phyloP scores from a whole-genome alignment of 2,888 invertebrate genomes.

The Lasioglossum calceatum region DNA sequence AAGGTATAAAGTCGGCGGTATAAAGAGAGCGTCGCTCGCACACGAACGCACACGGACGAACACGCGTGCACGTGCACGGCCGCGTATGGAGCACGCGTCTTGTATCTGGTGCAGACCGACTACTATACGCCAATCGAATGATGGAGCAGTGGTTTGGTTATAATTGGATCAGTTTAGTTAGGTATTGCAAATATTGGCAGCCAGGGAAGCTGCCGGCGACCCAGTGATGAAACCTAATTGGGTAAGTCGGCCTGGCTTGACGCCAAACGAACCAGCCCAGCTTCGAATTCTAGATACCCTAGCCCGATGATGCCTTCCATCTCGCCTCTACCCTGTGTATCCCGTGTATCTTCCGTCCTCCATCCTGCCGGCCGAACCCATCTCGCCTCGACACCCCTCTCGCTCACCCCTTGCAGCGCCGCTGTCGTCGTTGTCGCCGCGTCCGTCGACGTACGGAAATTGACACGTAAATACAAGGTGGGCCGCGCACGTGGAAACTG shows the following conservation, averaged over 20 bases:
- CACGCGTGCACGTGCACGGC: not conserved
- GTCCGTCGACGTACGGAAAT: slow-evolving; percentile 60
- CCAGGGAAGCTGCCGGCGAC: slow-evolving; percentile 80
- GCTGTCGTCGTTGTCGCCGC: slow-evolving; percentile 2
- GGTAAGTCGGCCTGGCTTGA: slow-evolving; percentile 82
- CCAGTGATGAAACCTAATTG: slow-evolving; percentile 84
- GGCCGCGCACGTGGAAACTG: slow-evolving; percentile 59
- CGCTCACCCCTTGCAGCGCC: not conserved
- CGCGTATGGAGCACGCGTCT: slow-evolving; percentile 23
- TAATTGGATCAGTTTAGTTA: slow-evolving; percentile 81
- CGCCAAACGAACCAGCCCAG: slow-evolving; percentile 77
- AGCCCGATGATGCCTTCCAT: slow-evolving; percentile 52
- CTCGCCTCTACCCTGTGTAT: slow-evolving; percentile 17
- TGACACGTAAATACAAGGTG: slow-evolving; percentile 72
- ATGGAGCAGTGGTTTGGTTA: slow-evolving; percentile 77
- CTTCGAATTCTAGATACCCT: slow-evolving; percentile 72
- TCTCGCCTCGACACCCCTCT: not conserved
- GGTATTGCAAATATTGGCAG: slow-evolving; percentile 84
- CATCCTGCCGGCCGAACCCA: not conserved
- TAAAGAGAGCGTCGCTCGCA: not conserved
- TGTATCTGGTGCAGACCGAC: slow-evolving; percentile 60
- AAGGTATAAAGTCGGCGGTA: slow-evolving; percentile 16
- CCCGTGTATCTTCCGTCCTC: not conserved
- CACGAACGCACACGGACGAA: slow-evolving; percentile 9
- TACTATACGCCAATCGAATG: slow-evolving; percentile 74